A percentile compares a stretch with the other conserved stretches of the same genome.
These are phyloP conservation scores for Spinus olivaceus DNA, from an alignment of 2,797 vertebrate species.

Conservation along the genomic window DNA sequence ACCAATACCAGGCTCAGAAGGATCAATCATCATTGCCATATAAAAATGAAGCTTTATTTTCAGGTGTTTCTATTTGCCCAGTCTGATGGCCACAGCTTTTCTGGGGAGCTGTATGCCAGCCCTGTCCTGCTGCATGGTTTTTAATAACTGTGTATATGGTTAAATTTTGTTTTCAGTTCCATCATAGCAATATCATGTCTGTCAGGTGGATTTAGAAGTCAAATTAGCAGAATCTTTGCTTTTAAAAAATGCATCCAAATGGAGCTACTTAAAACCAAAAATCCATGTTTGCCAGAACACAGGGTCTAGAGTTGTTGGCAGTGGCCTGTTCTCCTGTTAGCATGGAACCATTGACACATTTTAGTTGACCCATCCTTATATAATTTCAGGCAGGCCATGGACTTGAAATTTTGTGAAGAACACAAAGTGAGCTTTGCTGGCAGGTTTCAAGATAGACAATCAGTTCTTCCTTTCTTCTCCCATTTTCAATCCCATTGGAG, in stretches of 20 bases:
- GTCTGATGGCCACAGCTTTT: not conserved
- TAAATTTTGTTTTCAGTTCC: not conserved
- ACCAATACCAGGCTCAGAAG: not conserved
- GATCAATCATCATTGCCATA: accelerated
- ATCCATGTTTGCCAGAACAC: not conserved
- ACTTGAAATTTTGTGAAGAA: not conserved
- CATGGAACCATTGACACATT: not conserved
- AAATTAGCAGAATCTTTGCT: not conserved
- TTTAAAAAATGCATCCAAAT: not conserved
- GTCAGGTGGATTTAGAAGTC: not conserved
- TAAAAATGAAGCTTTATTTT: not conserved
- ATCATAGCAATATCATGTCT: accelerated
- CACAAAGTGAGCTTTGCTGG: not conserved
- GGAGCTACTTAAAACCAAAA: not conserved
- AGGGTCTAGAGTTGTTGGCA: not conserved
- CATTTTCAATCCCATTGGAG: not conserved
- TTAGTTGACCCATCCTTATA: not conserved
- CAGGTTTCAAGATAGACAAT: not conserved
- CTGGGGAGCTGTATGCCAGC: not conserved
- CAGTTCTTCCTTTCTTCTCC: not conserved
- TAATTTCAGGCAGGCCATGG: not conserved
- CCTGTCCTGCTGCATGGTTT: not conserved
- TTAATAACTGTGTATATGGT: not conserved
- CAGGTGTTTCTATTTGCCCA: not conserved
- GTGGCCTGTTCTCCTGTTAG: not conserved